A percentile compares a stretch with the other conserved stretches of the same genome.
phyloP scores from a whole-genome alignment of 2,113 vertebrate genomes.

The Dolichallabes microphthalmus region DNA sequence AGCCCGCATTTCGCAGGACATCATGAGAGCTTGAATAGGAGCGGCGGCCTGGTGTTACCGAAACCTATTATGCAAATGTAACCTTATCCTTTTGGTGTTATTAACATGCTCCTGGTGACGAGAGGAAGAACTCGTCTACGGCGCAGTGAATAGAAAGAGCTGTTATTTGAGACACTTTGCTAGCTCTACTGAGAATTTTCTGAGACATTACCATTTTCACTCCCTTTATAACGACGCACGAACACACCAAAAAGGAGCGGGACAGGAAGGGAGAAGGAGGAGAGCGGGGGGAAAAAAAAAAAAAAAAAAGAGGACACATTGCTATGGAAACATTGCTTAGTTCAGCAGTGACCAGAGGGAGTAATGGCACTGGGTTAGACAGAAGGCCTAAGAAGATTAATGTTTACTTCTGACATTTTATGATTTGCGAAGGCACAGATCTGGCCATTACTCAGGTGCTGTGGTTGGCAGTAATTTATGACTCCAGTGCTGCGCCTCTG shows the following conservation, averaged over 20 bases:
- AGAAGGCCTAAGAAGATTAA: slow-evolving; percentile 49
- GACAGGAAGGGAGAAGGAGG: not conserved
- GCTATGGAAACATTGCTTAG: slow-evolving; percentile 60
- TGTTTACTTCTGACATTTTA: slow-evolving; percentile 38
- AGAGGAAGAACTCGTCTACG: slow-evolving; percentile 32
- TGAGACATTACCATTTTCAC: slow-evolving; percentile 35
- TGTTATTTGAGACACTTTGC: slow-evolving; percentile 48
- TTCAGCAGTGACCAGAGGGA: slow-evolving; percentile 39
- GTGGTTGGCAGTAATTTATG: slow-evolving; percentile 21
- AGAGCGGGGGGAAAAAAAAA: no score
- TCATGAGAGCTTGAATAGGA: slow-evolving; percentile 21
- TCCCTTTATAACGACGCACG: slow-evolving; percentile 39
- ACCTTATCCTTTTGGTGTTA: slow-evolving; percentile 35
- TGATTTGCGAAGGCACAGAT: slow-evolving; percentile 37
- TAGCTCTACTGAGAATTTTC: slow-evolving; percentile 32
- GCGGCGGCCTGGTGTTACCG: not conserved
- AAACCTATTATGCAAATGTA: slow-evolving; percentile 35
- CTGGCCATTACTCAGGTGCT: slow-evolving; percentile 25
- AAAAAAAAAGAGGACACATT: slow-evolving; percentile 17
- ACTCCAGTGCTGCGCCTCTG: slow-evolving; percentile 17
- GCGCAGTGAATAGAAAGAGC: slow-evolving; percentile 17
- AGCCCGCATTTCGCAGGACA: slow-evolving; percentile 11
- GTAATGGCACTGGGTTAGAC: slow-evolving; percentile 46
- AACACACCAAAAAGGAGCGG: slow-evolving; percentile 36
- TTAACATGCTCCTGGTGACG: slow-evolving; percentile 38